These are phyloP conservation scores for Hylaeus anthracinus DNA, from an alignment of 1,140 invertebrate genomes.

Conservation along the genomic window DNA sequence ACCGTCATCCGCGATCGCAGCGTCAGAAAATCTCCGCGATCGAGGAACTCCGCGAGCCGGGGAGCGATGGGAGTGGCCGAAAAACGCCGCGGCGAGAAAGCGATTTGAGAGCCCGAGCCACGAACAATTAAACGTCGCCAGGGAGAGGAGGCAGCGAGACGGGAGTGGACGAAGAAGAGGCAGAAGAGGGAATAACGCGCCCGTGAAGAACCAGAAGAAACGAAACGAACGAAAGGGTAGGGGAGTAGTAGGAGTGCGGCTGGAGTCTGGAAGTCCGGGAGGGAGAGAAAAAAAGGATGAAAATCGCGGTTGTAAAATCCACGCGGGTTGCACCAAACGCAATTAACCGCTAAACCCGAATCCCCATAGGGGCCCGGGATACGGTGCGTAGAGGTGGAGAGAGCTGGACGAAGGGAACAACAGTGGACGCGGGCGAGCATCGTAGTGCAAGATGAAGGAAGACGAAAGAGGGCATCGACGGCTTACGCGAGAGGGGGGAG, in stretches of 20 bases:
- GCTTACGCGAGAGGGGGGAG: neutral
- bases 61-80: conserved; percentile 39
- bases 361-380: conserved; percentile 73
- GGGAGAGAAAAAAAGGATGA: conserved; percentile 74
- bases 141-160: conserved; percentile 48
- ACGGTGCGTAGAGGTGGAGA: conserved; percentile 54
- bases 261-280: conserved; percentile 53
- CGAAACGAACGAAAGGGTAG: conserved; percentile 45
- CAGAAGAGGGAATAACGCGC: conserved; percentile 3
- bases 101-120: conserved; percentile 67
- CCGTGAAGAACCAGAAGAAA: conserved; percentile 17
- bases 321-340: conserved; percentile 77
- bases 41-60: neutral
- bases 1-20: neutral
- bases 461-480: conserved; percentile 18
- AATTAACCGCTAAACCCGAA: conserved; percentile 79
- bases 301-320: conserved; percentile 78
- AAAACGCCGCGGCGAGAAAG: conserved; percentile 60
- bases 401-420: conserved; percentile 43
- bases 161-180: conserved; percentile 40
- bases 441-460: conserved; percentile 33
- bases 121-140: conserved; percentile 74
- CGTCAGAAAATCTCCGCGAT: conserved; percentile 12
- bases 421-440: conserved; percentile 28
- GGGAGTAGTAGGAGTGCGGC: conserved; percentile 55